phyloP scores from a whole-genome alignment of 2,888 invertebrate genomes.

The Cistogaster globosa region DNA sequence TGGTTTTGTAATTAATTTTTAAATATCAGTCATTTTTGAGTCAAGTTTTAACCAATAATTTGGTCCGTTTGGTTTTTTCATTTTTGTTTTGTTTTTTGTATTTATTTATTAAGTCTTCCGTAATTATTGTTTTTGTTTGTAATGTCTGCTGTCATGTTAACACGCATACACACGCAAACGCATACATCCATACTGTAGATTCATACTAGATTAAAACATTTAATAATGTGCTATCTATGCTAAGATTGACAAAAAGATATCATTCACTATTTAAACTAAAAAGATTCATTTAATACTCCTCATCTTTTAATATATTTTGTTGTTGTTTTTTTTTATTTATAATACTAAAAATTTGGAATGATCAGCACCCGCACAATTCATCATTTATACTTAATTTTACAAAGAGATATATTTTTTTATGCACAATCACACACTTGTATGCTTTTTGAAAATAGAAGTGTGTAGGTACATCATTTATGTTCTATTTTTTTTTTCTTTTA shows the following conservation, averaged over 20 bases:
- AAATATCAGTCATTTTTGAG: conserved; percentile 38
- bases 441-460: conserved; percentile 11
- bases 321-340: conserved; percentile 19
- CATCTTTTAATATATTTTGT: conserved; percentile 26
- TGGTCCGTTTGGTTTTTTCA: conserved; percentile 49
- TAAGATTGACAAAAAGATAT: conserved; percentile 29
- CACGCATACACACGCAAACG: conserved; percentile 27
- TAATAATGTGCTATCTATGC: conserved; percentile 6
- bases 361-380: conserved; percentile 68
- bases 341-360: conserved; percentile 70
- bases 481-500: conserved; percentile 24
- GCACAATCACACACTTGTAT: conserved; percentile 58
- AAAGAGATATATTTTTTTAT: conserved; percentile 42
- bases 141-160: conserved; percentile 56
- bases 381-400: conserved; percentile 46
- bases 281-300: conserved; percentile 42
- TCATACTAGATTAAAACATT: conserved; percentile 29
- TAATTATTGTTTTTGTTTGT: conserved; percentile 47
- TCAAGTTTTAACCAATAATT: conserved; percentile 54
- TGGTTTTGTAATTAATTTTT: conserved; percentile 34
- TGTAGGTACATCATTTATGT: conserved; percentile 63
- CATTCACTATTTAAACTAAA: conserved; percentile 30
- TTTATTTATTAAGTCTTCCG: conserved; percentile 25
- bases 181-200: conserved; percentile 24
- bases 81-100: conserved; percentile 22